Base-by-base conservation (phyloP, 35 echinoderm and acorn worm species). In the Ophioderma brevispina region DNA sequence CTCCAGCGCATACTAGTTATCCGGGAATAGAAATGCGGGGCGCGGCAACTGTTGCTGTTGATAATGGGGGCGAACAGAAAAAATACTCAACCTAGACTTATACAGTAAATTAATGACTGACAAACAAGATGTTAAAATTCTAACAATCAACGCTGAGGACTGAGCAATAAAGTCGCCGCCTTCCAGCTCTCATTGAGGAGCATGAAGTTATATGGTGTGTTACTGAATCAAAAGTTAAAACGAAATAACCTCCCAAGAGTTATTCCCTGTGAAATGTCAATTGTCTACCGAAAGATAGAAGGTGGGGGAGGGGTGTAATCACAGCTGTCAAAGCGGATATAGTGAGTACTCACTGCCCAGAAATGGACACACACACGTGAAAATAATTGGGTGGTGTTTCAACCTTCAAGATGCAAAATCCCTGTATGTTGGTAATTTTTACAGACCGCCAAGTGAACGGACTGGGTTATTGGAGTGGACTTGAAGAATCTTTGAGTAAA, bases 301-400 rank as follows among this genome's bases (percentile, higher is more conserved):
- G 10, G 59, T 8, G 15, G 59, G 59, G 4, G 59, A 25, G 10
- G 59, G n/a, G 59, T 40, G 49, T 84, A 30, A 84, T 84, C n/a
- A 84, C 82, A 19, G 82, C 49, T 84, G 49, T 84, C 49, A 84
- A 59, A 28, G 55, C 82, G 11, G 32, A 84, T 28, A 41, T 80
- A 5, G n/a, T 80, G 4, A 80, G 78, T 36, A 80, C 78, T 13
- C n/a, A n/a, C 1, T 80, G 78, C 78, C 78, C 78, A 5, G 78
- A 80, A 4, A 34, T 80, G 28, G 78, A 80, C 33, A 80, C n/a
- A 17, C 17, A 84, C 43, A n/a, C 59, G 82, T 84, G 82, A 84
- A 84, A 84, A 56, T 1, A 59, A 56, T 13, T 84, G 82, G 82
- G 43, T 33, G 55, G 82, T 52, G 31, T 84, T n/a, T 52, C 50